These are phyloP conservation scores for Sebastes umbrosus DNA, from an alignment of 2,797 vertebrate species.

Conservation along the genomic window DNA sequence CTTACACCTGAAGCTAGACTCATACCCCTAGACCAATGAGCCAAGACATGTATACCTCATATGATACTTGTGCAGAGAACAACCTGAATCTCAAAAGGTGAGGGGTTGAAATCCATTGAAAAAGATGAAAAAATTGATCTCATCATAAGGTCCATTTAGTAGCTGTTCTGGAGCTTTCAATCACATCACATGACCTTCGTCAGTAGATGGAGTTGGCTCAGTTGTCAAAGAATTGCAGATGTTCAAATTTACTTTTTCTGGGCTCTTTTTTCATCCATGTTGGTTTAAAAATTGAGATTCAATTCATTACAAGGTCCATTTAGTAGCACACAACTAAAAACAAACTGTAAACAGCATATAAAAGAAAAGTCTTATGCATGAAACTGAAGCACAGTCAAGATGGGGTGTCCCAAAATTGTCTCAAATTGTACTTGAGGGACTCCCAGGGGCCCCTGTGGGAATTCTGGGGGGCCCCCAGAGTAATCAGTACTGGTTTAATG, in stretches of 20 bases:
- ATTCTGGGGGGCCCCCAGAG: background rate
- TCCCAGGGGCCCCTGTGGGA: background rate
- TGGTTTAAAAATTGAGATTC: background rate
- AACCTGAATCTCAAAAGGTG: background rate
- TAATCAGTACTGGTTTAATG: background rate
- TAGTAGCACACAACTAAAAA: background rate
- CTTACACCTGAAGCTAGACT: constrained; percentile 47
- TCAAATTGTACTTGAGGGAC: background rate
- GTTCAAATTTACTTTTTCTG: background rate
- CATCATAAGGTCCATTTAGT: background rate
- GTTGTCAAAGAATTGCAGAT: background rate
- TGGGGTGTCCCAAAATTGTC: background rate
- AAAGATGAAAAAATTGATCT: background rate
- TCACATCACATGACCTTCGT: background rate
- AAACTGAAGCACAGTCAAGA: background rate
- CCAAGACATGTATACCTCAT: background rate
- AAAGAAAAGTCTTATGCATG: background rate
- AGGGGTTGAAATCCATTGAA: background rate
- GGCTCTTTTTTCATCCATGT: background rate
- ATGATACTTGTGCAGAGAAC: background rate
- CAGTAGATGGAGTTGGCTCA: no score
- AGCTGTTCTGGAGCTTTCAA: background rate
- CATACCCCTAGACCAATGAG: no score
- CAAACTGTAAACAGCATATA: background rate
- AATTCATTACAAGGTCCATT: background rate